These are phyloP conservation scores for Nycticryphes semicollaris DNA, from an alignment of 2,113 vertebrate genomes.

Conservation along the genomic window DNA sequence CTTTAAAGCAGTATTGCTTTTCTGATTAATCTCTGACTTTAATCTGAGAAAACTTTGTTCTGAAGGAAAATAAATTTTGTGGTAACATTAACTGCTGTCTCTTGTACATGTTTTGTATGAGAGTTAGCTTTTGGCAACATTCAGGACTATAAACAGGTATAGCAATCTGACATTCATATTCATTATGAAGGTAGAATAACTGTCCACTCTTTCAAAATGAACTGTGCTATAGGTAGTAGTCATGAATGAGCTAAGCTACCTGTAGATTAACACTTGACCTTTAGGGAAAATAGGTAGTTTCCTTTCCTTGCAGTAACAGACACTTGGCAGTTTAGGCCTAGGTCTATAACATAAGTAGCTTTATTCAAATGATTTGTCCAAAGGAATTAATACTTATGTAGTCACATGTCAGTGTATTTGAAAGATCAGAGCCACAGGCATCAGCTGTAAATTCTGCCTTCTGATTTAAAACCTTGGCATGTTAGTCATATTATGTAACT, in stretches of 20 bases:
- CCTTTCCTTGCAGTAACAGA: background rate
- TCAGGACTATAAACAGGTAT: background rate
- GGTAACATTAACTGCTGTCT: background rate
- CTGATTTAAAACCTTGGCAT: background rate
- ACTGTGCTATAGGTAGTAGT: background rate
- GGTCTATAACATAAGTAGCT: background rate
- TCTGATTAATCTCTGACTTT: background rate
- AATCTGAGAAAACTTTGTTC: background rate
- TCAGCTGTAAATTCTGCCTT: background rate
- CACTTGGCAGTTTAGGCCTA: background rate
- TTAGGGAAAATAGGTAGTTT: background rate
- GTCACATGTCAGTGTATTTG: background rate
- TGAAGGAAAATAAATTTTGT: background rate
- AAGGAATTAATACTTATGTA: background rate
- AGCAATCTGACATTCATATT: background rate
- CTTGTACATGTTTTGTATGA: background rate
- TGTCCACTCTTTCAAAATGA: background rate
- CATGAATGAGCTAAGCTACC: background rate
- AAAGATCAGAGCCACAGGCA: background rate
- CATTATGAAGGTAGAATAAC: background rate
- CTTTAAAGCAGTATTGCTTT: background rate
- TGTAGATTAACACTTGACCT: background rate
- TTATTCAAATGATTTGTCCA: background rate
- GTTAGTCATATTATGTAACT: background rate
- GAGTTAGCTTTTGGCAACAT: background rate